phyloP scores from a whole-genome alignment of 1,140 invertebrate genomes.

The Limonius californicus region DNA sequence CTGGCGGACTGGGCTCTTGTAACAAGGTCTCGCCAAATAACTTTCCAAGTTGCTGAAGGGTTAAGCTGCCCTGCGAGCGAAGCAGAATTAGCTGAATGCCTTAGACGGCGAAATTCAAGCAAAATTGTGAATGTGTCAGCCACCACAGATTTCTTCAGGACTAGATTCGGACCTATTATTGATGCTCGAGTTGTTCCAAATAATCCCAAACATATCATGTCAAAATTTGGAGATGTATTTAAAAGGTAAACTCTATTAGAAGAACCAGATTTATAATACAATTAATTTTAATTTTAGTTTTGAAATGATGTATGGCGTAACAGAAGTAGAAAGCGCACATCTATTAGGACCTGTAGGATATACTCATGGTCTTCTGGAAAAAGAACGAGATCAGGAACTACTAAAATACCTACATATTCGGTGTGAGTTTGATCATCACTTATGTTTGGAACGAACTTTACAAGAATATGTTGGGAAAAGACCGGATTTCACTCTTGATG shows the following conservation, averaged over 20 bases:
- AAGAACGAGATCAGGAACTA: slow-evolving; percentile 73
- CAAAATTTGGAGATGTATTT: slow-evolving; percentile 65
- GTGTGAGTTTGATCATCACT: slow-evolving; percentile 59
- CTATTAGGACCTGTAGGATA: slow-evolving; percentile 73
- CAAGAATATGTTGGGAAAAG: slow-evolving; percentile 58
- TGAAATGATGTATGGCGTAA: slow-evolving; percentile 85
- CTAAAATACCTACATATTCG: slow-evolving; percentile 66
- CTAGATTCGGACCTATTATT: slow-evolving; percentile 74
- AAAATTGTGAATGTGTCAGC: slow-evolving; percentile 67
- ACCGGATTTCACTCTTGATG: slow-evolving; percentile 44
- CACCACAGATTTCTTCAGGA: slow-evolving; percentile 56
- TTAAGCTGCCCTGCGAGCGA: slow-evolving; percentile 66
- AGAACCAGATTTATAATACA: not conserved
- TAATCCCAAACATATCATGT: slow-evolving; percentile 70
- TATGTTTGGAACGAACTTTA: slow-evolving; percentile 61
- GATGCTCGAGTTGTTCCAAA: slow-evolving; percentile 80
- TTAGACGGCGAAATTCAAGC: slow-evolving; percentile 55
- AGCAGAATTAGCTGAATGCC: slow-evolving; percentile 57
- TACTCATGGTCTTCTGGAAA: slow-evolving; percentile 73
- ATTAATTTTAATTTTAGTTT: slow-evolving; percentile 51
- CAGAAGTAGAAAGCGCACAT: slow-evolving; percentile 82
- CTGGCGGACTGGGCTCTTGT: slow-evolving; percentile 86
- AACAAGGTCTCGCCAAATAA: slow-evolving; percentile 72
- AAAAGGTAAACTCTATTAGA: slow-evolving; percentile 59
- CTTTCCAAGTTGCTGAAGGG: slow-evolving; percentile 73